Evolutionary conservation across 2,797 vertebrate species (phyloP).

Genomic region (Pogonophryne albipinna): DNA sequence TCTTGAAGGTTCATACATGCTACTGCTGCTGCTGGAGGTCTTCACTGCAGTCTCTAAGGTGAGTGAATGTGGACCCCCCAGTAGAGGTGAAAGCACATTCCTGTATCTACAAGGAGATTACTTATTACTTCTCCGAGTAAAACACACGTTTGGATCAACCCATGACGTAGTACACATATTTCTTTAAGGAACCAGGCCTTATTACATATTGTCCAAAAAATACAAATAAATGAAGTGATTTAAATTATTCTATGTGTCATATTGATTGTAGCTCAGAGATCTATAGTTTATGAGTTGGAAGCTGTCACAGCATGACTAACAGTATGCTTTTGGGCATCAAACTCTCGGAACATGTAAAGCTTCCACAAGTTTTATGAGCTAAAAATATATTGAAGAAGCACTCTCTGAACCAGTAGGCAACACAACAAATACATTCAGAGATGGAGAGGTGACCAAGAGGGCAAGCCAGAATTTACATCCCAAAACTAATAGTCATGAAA

Average conservation of each 20-base stretch:
- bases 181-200: background rate
- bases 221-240: background rate
- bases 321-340: slow-evolving; percentile 34
- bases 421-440: too few species aligned
- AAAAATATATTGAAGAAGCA: background rate
- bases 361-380: slow-evolving; percentile 54
- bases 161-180: slow-evolving; percentile 9
- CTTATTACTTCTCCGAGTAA: slow-evolving; percentile 65
- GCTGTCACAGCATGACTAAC: slow-evolving; percentile 43
- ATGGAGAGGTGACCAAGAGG: too few species aligned
- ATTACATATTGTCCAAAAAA: background rate
- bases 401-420: too few species aligned
- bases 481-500: too few species aligned
- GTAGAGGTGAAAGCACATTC: slow-evolving; percentile 77
- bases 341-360: slow-evolving; percentile 13
- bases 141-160: slow-evolving; percentile 27
- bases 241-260: background rate
- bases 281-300: slow-evolving; percentile 28
- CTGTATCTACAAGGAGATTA: slow-evolving; percentile 72
- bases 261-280: slow-evolving; percentile 20
- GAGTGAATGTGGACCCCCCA: slow-evolving; percentile 74
- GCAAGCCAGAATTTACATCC: too few species aligned
- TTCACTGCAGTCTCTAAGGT: slow-evolving; percentile 55
- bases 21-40: slow-evolving; percentile 67
- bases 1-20: slow-evolving; percentile 38